Evolutionary conservation across 2,113 vertebrate species (phyloP).

Genomic region (Bubo scandiacus): DNA sequence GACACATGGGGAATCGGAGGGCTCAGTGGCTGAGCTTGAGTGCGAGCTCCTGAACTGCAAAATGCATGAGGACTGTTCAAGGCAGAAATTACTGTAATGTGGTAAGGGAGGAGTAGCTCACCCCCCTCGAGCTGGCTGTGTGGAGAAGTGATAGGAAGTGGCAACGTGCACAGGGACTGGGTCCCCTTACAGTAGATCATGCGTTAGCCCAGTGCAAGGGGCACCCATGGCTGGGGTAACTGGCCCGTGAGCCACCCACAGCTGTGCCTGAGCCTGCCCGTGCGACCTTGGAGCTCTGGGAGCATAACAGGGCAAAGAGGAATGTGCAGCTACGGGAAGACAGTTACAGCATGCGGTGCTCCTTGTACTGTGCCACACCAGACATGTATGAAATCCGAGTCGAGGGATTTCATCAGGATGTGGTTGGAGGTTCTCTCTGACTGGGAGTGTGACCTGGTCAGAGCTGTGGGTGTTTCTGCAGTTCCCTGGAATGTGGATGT

Average conservation of each 20-base stretch:
- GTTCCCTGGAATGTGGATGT: neutral
- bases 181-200: neutral
- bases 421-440: neutral
- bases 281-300: neutral
- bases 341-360: neutral
- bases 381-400: neutral
- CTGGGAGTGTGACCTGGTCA: neutral
- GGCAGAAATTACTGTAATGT: neutral
- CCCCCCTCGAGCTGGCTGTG: neutral
- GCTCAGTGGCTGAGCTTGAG: neutral
- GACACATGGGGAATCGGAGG: fast-evolving
- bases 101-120: neutral
- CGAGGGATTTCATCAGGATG: neutral
- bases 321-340: neutral
- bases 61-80: neutral
- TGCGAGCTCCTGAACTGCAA: neutral
- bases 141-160: neutral
- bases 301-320: neutral
- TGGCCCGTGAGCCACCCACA: too few relatives aligned
- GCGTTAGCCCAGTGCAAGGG: neutral
- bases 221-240: fast-evolving
- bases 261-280: neutral
- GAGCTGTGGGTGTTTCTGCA: neutral
- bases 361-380: neutral
- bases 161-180: fast-evolving